Percentiles rank a stretch among this genome's conserved stretches.
Evolutionary conservation across 2,113 vertebrate species (phyloP).

Genomic region (Tupaia tana): DNA sequence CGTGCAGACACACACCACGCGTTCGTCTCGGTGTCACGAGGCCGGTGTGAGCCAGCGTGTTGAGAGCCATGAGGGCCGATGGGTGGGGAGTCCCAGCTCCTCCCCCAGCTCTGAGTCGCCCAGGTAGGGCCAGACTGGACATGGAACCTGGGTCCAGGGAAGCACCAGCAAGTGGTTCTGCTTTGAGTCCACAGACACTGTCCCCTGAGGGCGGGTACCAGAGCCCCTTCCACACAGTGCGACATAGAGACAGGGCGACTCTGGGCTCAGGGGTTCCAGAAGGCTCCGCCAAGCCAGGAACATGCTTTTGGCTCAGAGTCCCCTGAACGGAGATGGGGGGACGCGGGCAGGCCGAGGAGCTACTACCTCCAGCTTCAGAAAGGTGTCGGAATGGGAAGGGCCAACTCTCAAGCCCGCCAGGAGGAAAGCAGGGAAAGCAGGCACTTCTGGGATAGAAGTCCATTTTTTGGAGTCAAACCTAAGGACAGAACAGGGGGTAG

Average conservation of each 20-base stretch:
- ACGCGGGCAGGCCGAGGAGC: neutral
- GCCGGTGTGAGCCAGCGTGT: neutral
- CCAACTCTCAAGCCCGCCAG: constrained; percentile 89
- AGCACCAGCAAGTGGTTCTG: neutral
- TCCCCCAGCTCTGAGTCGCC: neutral
- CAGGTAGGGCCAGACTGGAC: neutral
- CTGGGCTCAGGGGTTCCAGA: neutral
- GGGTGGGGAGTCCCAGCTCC: neutral
- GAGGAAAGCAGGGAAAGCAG: constrained; percentile 92
- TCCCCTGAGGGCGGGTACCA: fast-evolving
- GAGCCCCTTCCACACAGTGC: neutral
- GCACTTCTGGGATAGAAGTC: constrained; percentile 86
- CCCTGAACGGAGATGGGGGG: neutral
- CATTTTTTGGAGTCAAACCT: constrained; percentile 89
- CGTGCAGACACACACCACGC: neutral
- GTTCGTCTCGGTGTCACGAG: neutral
- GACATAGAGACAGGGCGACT: neutral
- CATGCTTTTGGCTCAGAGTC: neutral
- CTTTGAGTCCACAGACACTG: neutral
- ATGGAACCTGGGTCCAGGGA: neutral
- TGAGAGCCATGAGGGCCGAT: neutral
- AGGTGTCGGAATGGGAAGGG: constrained; percentile 92
- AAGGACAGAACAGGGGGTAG: neutral
- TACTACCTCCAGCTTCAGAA: constrained; percentile 93
- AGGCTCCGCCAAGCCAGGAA: neutral